Base-by-base conservation (phyloP, 2,888 invertebrate genomes). In the Idaea dimidiata region DNA sequence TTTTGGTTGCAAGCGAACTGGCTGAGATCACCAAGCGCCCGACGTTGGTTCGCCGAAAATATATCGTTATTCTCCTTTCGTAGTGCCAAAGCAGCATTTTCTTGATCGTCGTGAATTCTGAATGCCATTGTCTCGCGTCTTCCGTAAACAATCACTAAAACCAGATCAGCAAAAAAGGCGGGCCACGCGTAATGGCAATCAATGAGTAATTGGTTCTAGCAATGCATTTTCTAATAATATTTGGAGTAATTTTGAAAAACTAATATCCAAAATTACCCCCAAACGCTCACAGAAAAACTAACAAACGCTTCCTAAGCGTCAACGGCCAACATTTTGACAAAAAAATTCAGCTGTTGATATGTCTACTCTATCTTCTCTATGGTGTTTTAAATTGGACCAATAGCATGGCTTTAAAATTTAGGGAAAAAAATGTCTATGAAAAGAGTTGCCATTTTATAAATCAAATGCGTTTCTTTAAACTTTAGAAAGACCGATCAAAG, bases 81-180 rank as follows among this genome's bases (percentile, higher is more conserved):
- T 60, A 91, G 84, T 67, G 89, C 91, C 72, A 92, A 80, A 69
- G 91, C 82, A 73, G 94, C 91, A 87, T 97, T 97, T 89, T 96
- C 96, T 84, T 95, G 95, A 88, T 96, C 96, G 86, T 95, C 95
- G 87, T 95, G 95, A 80, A 96, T 95, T 88, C 95, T 94, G 86
- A 96, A 95, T 87, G 96, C 96, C 96, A 96, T 96, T 87, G 83
- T 69, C 58, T 56, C 56, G 81, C 72, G 77, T 76, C 75, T 83
- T 87, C 84, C 85, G 88, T 87, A 87, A 86, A 89, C 86, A 88
- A 69, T 74, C 78, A 82, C 76, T 77, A 70, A 79, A 77, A 70
- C 64, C 72, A 80, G 76, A 79, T 78, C 74, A 74, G 71, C 67
- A 70, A 70, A 67, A 70, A 73, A 72, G 74, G 77, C 75, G 76